Evolutionary conservation across 2,888 invertebrate species (phyloP).

Genomic region (Listrodromus nycthemerus): DNA sequence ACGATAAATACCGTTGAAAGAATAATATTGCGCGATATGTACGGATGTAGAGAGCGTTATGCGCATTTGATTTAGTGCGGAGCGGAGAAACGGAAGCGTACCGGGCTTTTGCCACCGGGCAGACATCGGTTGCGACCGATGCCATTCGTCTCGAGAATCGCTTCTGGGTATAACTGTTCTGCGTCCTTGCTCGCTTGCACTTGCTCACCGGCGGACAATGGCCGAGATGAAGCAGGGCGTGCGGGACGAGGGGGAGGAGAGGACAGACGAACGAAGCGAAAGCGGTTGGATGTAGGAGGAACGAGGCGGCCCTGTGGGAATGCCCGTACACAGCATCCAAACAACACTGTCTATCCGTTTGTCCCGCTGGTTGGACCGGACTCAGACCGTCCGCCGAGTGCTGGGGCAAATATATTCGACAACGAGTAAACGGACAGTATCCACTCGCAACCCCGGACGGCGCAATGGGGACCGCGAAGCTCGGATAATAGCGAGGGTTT

Average conservation of each 20-base stretch:
- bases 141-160: conserved; percentile 51
- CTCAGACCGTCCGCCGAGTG: conserved; percentile 24
- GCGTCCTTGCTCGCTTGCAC: conserved; percentile 49
- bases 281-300: conserved; percentile 46
- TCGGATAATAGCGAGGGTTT: conserved; percentile 61
- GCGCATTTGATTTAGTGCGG: conserved; percentile 40
- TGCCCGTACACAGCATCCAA: conserved; percentile 59
- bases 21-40: conserved; percentile 14
- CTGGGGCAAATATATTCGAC: conserved; percentile 69
- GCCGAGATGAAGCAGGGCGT: conserved; percentile 54
- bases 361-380: conserved; percentile 50
- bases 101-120: conserved; percentile 10
- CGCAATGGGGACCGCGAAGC: conserved; percentile 39
- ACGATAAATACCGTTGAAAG: neutral
- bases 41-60: conserved; percentile 14
- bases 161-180: conserved; percentile 30
- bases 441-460: conserved; percentile 50
- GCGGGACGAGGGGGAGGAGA: conserved; percentile 64
- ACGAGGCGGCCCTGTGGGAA: conserved; percentile 66
- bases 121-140: conserved; percentile 34
- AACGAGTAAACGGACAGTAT: conserved; percentile 75
- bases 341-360: conserved; percentile 57
- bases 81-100: conserved; percentile 18
- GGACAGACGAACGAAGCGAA: conserved; percentile 57
- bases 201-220: conserved; percentile 54